These are phyloP conservation scores for Helogale parvula DNA, from an alignment of 2,113 vertebrate species.

Conservation along the genomic window DNA sequence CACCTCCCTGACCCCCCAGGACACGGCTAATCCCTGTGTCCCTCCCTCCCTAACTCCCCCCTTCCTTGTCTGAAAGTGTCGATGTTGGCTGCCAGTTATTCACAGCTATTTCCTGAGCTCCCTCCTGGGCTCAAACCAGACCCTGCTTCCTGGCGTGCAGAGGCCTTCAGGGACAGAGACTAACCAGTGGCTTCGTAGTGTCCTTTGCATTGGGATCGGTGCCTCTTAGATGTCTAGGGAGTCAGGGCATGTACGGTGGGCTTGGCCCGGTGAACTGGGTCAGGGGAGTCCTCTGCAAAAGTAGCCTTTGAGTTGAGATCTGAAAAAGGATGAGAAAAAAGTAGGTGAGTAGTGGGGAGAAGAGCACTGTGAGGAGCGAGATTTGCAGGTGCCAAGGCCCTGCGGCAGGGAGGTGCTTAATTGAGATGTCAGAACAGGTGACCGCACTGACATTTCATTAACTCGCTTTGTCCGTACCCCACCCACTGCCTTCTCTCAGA, in stretches of 20 bases:
- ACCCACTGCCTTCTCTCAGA: slow-evolving; percentile 76
- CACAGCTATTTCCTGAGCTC: neutral
- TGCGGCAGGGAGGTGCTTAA: neutral
- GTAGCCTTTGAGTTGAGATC: neutral
- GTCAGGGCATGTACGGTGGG: neutral
- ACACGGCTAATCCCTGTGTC: no score
- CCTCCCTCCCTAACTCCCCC: neutral
- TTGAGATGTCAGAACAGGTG: neutral
- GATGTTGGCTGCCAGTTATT: neutral
- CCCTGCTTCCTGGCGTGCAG: neutral
- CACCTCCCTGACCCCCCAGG: neutral
- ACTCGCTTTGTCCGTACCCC: neutral
- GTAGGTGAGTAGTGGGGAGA: neutral
- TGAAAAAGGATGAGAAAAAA: neutral
- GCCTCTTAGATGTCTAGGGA: neutral
- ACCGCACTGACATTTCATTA: neutral
- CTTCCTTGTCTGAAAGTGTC: neutral
- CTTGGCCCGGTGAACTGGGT: no score
- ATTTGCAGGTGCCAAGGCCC: neutral
- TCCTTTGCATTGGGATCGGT: neutral
- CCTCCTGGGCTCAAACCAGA: neutral
- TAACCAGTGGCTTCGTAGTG: neutral
- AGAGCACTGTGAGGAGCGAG: neutral
- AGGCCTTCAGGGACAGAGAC: neutral
- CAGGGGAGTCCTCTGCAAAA: neutral